Conservation (phyloP, 2,113 vertebrate genomes). For the Ameiurus melas region DNA sequence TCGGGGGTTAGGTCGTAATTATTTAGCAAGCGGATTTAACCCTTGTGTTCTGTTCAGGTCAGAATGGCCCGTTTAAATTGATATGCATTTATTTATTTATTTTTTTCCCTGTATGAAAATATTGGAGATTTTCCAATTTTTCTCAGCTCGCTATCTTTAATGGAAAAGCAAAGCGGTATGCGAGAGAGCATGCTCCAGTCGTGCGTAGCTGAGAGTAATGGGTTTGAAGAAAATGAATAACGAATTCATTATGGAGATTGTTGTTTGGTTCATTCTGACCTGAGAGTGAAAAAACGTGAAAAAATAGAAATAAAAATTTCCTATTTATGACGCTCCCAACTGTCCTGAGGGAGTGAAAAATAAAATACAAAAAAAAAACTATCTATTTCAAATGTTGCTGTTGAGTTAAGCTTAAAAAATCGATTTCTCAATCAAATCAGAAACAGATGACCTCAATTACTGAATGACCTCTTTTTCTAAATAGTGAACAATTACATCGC, state of each 20-base stretch:
- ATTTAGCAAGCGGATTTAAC: neutral
- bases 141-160: neutral
- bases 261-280: conserved; percentile 6
- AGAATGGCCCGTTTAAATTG: neutral
- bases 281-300: neutral
- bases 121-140: neutral
- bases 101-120: no score
- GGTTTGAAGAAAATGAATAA: no score
- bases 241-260: neutral
- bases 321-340: neutral
- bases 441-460: neutral
- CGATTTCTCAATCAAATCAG: neutral
- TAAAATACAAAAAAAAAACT: neutral
- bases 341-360: neutral
- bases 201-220: neutral
- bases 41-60: conserved; percentile 17
- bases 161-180: neutral
- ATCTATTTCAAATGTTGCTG: neutral
- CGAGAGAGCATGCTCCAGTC: neutral
- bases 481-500: conserved; percentile 2
- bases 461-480: neutral
- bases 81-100: no score
- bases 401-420: neutral
- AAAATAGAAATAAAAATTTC: neutral
- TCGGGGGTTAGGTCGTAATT: conserved; percentile 67